Evolutionary conservation across 2,888 invertebrate species (phyloP).

Genomic region (Zootermopsis nevadensis): DNA sequence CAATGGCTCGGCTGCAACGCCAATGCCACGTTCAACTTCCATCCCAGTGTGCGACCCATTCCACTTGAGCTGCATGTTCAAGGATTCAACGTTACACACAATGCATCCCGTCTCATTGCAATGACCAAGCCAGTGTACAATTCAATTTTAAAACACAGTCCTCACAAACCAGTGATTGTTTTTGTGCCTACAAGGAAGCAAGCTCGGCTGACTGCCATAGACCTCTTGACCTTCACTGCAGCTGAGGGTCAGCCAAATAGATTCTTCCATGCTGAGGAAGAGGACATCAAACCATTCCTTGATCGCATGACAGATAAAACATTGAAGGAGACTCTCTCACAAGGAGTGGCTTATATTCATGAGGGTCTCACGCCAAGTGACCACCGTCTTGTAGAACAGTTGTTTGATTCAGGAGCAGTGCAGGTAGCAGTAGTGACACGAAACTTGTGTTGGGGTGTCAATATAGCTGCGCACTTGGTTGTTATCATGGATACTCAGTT

Average conservation of each 20-base stretch:
- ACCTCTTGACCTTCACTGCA: conserved; percentile 92
- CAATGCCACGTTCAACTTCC: conserved; percentile 97
- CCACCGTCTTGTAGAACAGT: conserved; percentile 89
- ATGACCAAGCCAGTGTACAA: conserved; percentile 99
- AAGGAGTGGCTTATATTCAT: conserved; percentile 97
- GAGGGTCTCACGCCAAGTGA: conserved; percentile 91
- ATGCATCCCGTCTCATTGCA: conserved; percentile 93
- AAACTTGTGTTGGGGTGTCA: conserved; percentile 93
- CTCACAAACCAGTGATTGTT: conserved; percentile 85
- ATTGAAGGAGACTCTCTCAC: conserved; percentile 89
- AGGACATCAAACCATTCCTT: conserved; percentile 89
- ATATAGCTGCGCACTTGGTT: conserved; percentile 91
- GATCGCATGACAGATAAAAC: conserved; percentile 91
- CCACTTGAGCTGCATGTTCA: conserved; percentile 95
- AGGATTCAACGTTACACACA: conserved; percentile 94
- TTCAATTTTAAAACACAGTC: conserved; percentile 85
- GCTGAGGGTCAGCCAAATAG: conserved; percentile 87
- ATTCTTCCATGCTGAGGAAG: conserved; percentile 89
- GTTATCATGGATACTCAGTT: conserved; percentile 97
- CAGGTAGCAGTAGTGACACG: conserved; percentile 93
- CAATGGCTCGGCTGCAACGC: conserved; percentile 97
- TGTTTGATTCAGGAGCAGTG: conserved; percentile 93
- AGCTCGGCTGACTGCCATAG: conserved; percentile 94
- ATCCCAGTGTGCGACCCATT: conserved; percentile 95
- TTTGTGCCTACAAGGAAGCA: conserved; percentile 94